These are phyloP conservation scores for Glossophaga mutica DNA, from an alignment of 2,797 vertebrate genomes.

Conservation along the genomic window DNA sequence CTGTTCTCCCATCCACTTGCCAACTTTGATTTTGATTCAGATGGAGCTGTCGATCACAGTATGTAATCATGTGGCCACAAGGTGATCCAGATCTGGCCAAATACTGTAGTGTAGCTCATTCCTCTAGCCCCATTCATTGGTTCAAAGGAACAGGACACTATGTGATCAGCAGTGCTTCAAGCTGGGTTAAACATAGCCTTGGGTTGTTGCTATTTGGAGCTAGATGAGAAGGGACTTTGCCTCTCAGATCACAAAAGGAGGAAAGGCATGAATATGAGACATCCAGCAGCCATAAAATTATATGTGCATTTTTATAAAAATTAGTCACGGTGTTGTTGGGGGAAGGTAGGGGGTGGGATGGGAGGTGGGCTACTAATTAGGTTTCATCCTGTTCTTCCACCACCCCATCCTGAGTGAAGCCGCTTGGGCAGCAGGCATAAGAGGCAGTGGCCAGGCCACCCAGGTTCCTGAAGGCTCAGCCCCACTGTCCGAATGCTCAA, in stretches of 20 bases:
- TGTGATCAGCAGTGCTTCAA: neutral
- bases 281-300: neutral
- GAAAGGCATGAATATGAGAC: neutral
- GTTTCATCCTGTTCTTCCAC: neutral
- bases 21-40: neutral
- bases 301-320: neutral
- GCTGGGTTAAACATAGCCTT: neutral
- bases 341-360: neutral
- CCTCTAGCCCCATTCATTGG: neutral
- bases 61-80: neutral
- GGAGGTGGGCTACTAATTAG: neutral
- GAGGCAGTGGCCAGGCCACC: neutral
- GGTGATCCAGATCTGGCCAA: neutral
- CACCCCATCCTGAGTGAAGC: neutral
- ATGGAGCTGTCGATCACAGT: neutral
- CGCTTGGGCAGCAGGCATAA: neutral
- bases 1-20: neutral
- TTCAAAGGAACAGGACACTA: neutral
- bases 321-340: neutral
- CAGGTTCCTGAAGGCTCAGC: neutral
- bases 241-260: neutral
- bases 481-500: too few species aligned
- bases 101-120: neutral
- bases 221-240: neutral
- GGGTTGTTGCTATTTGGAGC: neutral